Evolutionary conservation across 2,113 vertebrate genomes (phyloP).

Genomic region (Holacanthus passer): DNA sequence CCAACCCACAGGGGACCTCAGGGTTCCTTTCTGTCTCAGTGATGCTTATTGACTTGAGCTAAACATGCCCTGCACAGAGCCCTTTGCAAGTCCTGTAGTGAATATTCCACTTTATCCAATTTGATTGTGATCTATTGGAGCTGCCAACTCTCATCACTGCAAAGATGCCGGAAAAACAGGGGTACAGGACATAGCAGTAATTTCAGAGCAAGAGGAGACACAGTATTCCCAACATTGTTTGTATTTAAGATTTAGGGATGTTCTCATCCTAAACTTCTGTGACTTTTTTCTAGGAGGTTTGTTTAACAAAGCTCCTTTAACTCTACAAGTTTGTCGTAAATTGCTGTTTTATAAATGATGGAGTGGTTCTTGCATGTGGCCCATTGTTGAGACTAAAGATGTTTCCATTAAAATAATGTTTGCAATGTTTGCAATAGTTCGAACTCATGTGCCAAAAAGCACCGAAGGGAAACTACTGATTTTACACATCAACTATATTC

Average conservation of each 20-base stretch:
- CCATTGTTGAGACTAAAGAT: background rate
- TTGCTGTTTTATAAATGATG: no score
- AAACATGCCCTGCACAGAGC: conserved; percentile 30
- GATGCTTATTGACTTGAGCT: conserved; percentile 46
- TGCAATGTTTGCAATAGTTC: no score
- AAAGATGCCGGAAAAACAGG: background rate
- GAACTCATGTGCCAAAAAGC: no score
- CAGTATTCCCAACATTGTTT: background rate
- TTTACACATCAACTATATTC: no score
- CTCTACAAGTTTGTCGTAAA: background rate
- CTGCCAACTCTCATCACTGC: conserved; percentile 30
- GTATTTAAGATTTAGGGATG: background rate
- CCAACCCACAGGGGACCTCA: conserved; percentile 25
- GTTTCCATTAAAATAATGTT: no score
- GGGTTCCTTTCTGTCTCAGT: conserved; percentile 40
- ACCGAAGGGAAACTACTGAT: no score
- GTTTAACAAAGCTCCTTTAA: no score
- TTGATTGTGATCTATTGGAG: conserved; percentile 53
- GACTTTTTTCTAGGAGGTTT: no score
- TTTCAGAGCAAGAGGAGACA: background rate
- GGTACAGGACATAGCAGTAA: background rate
- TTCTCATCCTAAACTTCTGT: background rate
- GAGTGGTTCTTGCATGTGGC: background rate
- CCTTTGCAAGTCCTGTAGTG: conserved; percentile 21
- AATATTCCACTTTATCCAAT: conserved; percentile 28